Evolutionary conservation across 2,113 vertebrate species (phyloP).

Genomic region (Pogonocichla stellata): DNA sequence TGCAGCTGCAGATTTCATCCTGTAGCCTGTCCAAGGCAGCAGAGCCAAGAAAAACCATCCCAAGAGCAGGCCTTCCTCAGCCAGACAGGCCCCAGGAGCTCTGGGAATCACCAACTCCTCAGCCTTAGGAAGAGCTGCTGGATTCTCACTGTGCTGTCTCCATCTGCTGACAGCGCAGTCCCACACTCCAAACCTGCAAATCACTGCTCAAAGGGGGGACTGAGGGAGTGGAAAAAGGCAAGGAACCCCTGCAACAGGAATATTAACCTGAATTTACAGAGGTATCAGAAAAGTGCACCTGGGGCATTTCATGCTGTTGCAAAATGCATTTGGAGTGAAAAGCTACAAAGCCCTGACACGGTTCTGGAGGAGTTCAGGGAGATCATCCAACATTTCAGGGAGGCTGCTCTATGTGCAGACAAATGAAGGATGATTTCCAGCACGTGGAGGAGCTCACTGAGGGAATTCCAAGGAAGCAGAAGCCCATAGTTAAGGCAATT

Average conservation of each 20-base stretch:
- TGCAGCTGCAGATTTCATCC: not conserved
- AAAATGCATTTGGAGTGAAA: not conserved
- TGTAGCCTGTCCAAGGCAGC: not conserved
- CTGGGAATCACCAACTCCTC: not conserved
- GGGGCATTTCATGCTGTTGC: not conserved
- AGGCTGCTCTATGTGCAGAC: accelerated
- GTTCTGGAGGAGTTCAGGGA: not conserved
- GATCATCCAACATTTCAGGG: accelerated
- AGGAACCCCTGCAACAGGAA: not conserved
- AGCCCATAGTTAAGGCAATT: not conserved
- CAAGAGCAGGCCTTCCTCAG: not conserved
- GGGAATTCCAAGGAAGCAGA: not conserved
- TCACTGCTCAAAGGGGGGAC: accelerated
- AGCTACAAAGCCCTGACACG: accelerated
- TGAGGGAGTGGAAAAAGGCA: not conserved
- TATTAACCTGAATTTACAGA: not conserved
- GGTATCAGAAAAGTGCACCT: accelerated
- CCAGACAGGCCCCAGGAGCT: not conserved
- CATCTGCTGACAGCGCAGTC: not conserved
- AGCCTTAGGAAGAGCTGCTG: not conserved
- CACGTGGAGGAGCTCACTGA: accelerated
- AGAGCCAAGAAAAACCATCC: not conserved
- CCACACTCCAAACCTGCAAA: not conserved
- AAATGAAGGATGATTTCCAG: not conserved
- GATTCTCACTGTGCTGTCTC: not conserved